Conservation (phyloP, 2,888 invertebrate species). For the Dasypolia templi region DNA sequence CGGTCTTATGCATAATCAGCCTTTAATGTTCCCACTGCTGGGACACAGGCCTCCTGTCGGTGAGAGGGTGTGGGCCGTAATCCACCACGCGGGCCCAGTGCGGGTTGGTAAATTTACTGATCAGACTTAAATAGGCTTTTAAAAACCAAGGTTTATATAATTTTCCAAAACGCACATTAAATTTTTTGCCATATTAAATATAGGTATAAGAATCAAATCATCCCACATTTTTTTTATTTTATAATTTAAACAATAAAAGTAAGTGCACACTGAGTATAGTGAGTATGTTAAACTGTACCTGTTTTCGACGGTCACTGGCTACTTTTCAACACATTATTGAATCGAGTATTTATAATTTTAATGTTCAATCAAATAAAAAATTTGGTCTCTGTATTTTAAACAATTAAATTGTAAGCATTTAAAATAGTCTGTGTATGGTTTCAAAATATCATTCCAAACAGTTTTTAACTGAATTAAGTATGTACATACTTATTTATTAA, state of each 20-base stretch:
- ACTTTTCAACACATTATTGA: conserved; percentile 9
- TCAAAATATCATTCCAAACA: conserved; percentile 50
- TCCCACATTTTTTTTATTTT: background rate
- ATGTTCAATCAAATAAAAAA: background rate
- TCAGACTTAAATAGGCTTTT: background rate
- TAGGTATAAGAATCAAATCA: conserved; percentile 29
- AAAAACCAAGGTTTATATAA: conserved; percentile 9
- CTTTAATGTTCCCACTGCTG: no score
- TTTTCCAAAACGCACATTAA: conserved; percentile 53
- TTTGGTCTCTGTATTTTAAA: conserved; percentile 3
- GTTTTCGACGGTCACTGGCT: background rate
- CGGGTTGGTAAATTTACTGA: background rate
- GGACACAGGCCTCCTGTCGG: no score
- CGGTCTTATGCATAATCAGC: no score
- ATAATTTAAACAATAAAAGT: background rate
- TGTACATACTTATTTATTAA: conserved; percentile 5
- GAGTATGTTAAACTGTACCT: conserved; percentile 13
- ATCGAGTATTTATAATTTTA: conserved; percentile 14
- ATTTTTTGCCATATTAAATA: conserved; percentile 62
- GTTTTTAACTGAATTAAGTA: conserved; percentile 15
- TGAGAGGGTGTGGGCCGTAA: no score
- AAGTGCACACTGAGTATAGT: background rate
- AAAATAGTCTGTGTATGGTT: conserved; percentile 24
- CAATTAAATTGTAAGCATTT: conserved; percentile 21
- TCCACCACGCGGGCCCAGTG: no score